phyloP scores from a whole-genome alignment of 2,797 vertebrate genomes.

The Lacerta viridis region DNA sequence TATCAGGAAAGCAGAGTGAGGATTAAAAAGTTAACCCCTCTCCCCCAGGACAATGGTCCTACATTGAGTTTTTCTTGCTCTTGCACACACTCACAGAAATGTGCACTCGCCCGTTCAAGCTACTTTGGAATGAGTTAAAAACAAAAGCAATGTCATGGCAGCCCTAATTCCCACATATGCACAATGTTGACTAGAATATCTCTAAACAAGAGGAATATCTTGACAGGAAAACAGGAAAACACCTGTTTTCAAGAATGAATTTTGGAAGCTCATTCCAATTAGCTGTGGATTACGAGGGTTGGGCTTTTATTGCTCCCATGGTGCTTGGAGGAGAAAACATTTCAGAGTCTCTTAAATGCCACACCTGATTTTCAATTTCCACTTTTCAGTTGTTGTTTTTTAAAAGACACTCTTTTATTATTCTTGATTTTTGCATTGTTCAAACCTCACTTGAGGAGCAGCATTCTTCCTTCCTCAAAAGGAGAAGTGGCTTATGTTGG shows the following conservation, averaged over 20 bases:
- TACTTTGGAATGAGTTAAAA: not conserved
- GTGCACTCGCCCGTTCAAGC: not conserved
- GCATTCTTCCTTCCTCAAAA: not conserved
- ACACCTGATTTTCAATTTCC: not conserved
- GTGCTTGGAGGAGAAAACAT: not conserved
- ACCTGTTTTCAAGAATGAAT: not conserved
- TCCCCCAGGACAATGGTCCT: not conserved
- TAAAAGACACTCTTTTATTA: not conserved
- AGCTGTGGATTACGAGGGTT: not conserved
- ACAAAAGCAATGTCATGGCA: not conserved
- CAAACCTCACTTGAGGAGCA: not conserved
- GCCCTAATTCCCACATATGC: not conserved
- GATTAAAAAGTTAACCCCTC: not conserved
- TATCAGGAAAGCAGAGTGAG: not conserved
- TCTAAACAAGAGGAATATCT: not conserved
- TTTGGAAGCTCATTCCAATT: slow-evolving; percentile 11
- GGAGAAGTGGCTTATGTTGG: not conserved
- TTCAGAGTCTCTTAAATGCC: not conserved
- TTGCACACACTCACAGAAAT: not conserved
- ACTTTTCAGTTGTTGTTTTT: not conserved
- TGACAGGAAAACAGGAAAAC: not conserved
- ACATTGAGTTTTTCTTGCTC: not conserved
- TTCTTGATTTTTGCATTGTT: not conserved
- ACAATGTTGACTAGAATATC: not conserved
- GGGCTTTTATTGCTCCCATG: slow-evolving; percentile 2